A percentile compares a stretch with the other conserved stretches of the same genome.
phyloP scores from a whole-genome alignment of 2,888 invertebrate species.

The Ectropis crepuscularia region DNA sequence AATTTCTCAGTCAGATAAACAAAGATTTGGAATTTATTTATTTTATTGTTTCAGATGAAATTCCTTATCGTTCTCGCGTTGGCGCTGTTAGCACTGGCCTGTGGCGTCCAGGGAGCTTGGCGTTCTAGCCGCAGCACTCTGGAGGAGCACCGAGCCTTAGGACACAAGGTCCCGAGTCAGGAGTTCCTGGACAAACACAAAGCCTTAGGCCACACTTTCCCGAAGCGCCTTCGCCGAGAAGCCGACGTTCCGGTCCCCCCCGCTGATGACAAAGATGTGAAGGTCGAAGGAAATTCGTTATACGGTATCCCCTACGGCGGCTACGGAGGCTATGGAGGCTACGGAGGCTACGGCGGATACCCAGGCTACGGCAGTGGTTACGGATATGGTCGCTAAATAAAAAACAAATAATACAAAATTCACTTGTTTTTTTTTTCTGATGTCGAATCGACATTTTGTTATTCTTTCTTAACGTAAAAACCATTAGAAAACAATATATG shows the following conservation, averaged over 20 bases:
- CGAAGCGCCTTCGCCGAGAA: too few relatives aligned
- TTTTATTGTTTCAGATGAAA: slow-evolving; percentile 6
- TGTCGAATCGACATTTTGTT: too few relatives aligned
- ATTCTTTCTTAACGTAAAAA: too few relatives aligned
- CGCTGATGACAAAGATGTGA: not conserved
- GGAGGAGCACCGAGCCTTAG: not conserved
- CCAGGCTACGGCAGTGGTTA: not conserved
- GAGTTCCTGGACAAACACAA: not conserved
- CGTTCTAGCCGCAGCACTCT: not conserved
- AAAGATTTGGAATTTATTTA: not conserved
- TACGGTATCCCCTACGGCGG: not conserved
- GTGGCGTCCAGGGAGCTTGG: not conserved
- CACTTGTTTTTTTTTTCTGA: too few relatives aligned
- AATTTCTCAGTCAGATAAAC: too few relatives aligned
- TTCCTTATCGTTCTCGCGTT: not conserved
- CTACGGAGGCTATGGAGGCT: slow-evolving; percentile 5
- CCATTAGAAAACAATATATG: too few relatives aligned
- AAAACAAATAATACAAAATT: not conserved
- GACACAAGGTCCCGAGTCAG: not conserved
- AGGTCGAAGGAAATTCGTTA: not conserved
- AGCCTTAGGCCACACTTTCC: too few relatives aligned
- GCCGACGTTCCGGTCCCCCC: not conserved
- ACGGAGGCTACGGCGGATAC: slow-evolving; percentile 1
- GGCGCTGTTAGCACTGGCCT: not conserved
- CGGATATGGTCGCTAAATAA: not conserved